Base-by-base conservation (phyloP, 2,797 vertebrate species). In the Hydrocynus forskahlii region DNA sequence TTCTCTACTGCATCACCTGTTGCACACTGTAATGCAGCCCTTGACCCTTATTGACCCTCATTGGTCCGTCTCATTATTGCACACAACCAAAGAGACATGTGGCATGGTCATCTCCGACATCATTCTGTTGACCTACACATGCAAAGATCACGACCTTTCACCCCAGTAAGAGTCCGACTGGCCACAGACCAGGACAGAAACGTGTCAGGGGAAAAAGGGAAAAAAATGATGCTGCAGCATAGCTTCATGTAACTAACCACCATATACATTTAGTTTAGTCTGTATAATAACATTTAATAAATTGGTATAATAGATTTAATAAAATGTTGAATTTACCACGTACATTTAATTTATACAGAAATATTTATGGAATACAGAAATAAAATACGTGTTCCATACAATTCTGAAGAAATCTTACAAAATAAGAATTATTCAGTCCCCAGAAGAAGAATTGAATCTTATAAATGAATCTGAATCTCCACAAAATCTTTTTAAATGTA, bases 61-160 rank as follows among this genome's bases (percentile, higher is more conserved):
- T 66, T 71, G 66, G 67, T 77, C 23, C 10, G 50, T 55, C 57
- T 69, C 48, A 62, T 79, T 13, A 73, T 62, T 35, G 52, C 54
- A 64, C 57, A 74, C 66, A 71, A 79, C 71, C 66, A 75, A 74
- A 72, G 23, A 69, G 52, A 75, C 78, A 79, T 81, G 81, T 77
- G 83, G 79, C 62, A n/a, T 60, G 52, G 79, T 73, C 78, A 74
- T 72, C 76, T 81, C 50, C 59, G 52, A 79, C 85, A 81, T 78
- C 75, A 72, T 80, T 43, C 48, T 63, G 70, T 63, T 76, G 79
- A 87, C 83, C 86, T 63, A 40, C 63, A 79, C 83, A 81, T 64
- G 21, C 63, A 74, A 79, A 83, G 73, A 83, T 81, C 86, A 78
- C n/a, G 74, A 83, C 78, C 86, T 81, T 81, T 83, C 38, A 80